Percentiles rank a stretch among this genome's conserved stretches.
phyloP scores from a whole-genome alignment of 2,888 invertebrate species.

The Apamea sordens region DNA sequence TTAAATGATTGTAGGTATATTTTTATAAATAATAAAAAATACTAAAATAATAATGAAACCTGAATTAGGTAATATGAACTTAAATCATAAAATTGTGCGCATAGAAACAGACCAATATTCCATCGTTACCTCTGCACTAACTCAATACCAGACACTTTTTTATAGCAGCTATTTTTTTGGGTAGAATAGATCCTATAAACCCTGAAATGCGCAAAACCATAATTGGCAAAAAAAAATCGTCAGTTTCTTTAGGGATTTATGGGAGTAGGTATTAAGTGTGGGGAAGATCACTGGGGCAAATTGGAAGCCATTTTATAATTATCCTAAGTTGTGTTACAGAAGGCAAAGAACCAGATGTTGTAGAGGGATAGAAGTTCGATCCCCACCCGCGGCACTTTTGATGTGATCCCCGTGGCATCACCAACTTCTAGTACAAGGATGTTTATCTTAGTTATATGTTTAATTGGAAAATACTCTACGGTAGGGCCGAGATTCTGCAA shows the following conservation, averaged over 20 bases:
- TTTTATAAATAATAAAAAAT: background rate
- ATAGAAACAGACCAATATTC: background rate
- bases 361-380: background rate
- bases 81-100: background rate
- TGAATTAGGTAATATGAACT: background rate
- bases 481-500: background rate
- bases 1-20: background rate
- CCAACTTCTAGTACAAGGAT: background rate
- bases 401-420: background rate
- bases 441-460: conserved; percentile 8
- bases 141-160: too few relatives aligned
- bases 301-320: conserved; percentile 4
- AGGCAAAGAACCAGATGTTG: conserved; percentile 10
- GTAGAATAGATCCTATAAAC: too few relatives aligned
- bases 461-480: background rate
- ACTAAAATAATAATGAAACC: too few relatives aligned
- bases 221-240: too few relatives aligned
- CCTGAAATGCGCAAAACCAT: too few relatives aligned
- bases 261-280: too few relatives aligned
- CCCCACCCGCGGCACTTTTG: background rate
- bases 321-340: conserved; percentile 1
- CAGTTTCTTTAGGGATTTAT: too few relatives aligned
- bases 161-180: too few relatives aligned
- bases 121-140: background rate
- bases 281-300: too few relatives aligned